Conservation (phyloP, 2,113 vertebrate species). For the Elgaria multicarinata region DNA sequence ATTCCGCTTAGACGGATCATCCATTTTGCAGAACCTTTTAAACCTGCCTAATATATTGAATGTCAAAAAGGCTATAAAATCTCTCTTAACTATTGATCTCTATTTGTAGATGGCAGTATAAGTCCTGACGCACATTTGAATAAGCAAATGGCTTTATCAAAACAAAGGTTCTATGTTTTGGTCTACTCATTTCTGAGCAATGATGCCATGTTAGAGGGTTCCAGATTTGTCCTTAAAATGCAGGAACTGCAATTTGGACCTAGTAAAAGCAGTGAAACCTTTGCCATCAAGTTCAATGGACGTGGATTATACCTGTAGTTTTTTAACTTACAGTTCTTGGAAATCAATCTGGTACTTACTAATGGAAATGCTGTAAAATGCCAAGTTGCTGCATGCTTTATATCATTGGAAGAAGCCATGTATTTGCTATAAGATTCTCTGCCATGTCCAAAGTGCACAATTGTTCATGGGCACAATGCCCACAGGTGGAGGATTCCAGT, state of each 20-base stretch:
- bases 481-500: not conserved
- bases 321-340: conserved; percentile 29
- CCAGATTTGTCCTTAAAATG: not conserved
- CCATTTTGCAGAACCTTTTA: conserved; percentile 73
- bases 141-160: conserved; percentile 66
- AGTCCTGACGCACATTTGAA: conserved; percentile 53
- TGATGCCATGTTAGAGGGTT: not conserved
- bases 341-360: conserved; percentile 26
- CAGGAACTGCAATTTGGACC: not conserved
- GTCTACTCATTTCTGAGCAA: not conserved
- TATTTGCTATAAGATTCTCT: not conserved
- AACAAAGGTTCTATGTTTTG: conserved; percentile 38
- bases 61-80: conserved; percentile 68
- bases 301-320: not conserved
- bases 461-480: no score
- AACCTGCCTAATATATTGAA: conserved; percentile 64
- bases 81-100: conserved; percentile 73
- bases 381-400: not conserved
- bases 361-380: conserved; percentile 30
- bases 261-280: not conserved
- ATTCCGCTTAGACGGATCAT: conserved; percentile 72
- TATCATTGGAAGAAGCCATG: conserved; percentile 9
- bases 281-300: not conserved
- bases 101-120: conserved; percentile 69
- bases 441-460: not conserved